phyloP scores from a whole-genome alignment of 2,113 vertebrate genomes.

The Gobio gobio region DNA sequence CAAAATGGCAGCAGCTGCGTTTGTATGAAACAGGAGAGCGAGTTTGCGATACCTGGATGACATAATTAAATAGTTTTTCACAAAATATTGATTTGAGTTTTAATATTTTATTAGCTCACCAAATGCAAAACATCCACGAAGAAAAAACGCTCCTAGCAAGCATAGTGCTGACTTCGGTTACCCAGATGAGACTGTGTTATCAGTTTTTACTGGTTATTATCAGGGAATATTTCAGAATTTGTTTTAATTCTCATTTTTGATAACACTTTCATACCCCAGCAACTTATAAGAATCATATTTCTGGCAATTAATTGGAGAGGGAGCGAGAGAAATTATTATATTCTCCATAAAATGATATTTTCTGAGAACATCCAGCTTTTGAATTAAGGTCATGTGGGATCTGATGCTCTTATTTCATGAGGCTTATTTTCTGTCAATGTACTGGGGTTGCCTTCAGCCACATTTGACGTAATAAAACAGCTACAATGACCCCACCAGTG shows the following conservation, averaged over 20 bases:
- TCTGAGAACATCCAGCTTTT: neutral
- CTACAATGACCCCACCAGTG: slow-evolving; percentile 9
- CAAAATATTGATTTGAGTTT: too few relatives aligned
- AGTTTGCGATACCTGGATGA: too few relatives aligned
- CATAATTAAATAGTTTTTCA: too few relatives aligned
- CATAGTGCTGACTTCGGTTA: too few relatives aligned
- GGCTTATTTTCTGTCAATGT: neutral
- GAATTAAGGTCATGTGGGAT: neutral
- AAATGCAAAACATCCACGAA: too few relatives aligned
- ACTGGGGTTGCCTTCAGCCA: slow-evolving; percentile 9
- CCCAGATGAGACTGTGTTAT: too few relatives aligned
- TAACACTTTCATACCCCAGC: neutral
- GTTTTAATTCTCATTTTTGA: neutral
- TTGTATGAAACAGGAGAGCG: too few relatives aligned
- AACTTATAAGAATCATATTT: neutral
- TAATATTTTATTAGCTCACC: too few relatives aligned
- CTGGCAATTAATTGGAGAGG: neutral
- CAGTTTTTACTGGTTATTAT: too few relatives aligned
- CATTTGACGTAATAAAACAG: slow-evolving; percentile 20
- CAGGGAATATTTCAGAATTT: neutral
- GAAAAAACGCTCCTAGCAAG: too few relatives aligned
- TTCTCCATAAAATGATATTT: neutral
- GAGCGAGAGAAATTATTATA: neutral
- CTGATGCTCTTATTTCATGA: neutral
- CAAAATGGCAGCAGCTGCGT: too few relatives aligned